Evolutionary conservation across 2,113 vertebrate species (phyloP), one percentile per base, ranked within the genome.

Genomic region (Alouatta palliata): DNA sequence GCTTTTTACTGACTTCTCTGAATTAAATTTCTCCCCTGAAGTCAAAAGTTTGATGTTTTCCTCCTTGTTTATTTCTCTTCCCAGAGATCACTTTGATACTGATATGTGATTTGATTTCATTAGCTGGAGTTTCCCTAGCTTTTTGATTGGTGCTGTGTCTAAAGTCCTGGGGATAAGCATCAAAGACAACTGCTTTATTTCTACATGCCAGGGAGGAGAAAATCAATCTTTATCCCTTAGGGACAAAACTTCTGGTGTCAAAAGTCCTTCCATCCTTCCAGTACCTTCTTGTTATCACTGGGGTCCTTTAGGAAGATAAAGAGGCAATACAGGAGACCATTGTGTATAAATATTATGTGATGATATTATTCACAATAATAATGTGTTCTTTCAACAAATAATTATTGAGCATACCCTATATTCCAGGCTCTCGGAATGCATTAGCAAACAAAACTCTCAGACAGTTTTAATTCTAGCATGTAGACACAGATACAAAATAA

Each of bases 21-120:
- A 90, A 92, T 87, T 90, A 93, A 20, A 90, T 91, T 90, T 97
- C 75, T 75, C 45, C 58, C 56, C 40, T 54, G 21, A 82, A 87
- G 77, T 56, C 84, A 92, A 94, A 96, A 94, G 43, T 94, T 77
- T 82, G n/a, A 68, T 90, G 27, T 64, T 97, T 96, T 58, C 13
- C 10, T 89, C 14, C 25, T 30, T 84, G 56, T 68, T 92, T 93
- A 61, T 90, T 88, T 75, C 47, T 92, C 47, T 90, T 87, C 2
- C 61, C 14, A 7, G n/a, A 87, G 68, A 96, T 96, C 68, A 61
- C 92, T 94, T 97, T 97, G 80, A 87, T 97, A 86, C 25, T 90
- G 70, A 61, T 87, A 66, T 40, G 56, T 88, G 70, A 93, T 93
- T 90, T 97, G 52, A 80, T 90, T 87, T 49, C 40, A 91, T 97